These are phyloP conservation scores for Pocota personata DNA, from an alignment of 2,888 invertebrate genomes.

Conservation along the genomic window DNA sequence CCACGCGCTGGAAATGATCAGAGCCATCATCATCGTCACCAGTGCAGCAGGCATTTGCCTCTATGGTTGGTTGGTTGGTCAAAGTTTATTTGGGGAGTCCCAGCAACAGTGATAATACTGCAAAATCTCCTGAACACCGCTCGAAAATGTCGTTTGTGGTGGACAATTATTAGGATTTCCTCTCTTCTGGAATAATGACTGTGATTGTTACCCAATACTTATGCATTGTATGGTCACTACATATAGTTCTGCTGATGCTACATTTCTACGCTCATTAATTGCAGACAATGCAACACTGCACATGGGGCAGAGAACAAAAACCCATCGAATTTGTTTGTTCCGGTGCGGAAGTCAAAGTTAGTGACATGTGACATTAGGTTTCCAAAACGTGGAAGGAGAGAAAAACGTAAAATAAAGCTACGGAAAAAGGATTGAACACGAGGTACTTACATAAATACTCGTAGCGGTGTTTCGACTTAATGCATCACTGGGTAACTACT, in stretches of 20 bases:
- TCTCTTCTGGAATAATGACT: constrained; percentile 5
- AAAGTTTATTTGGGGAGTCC: constrained; percentile 1
- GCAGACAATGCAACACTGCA: constrained; percentile 4
- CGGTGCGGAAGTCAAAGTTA: constrained; percentile 71
- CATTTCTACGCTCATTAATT: constrained; percentile 15
- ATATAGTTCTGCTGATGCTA: constrained; percentile 15
- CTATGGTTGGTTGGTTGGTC: constrained; percentile 5
- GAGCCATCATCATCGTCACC: constrained; percentile 39
- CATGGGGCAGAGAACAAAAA: neutral
- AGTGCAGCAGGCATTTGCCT: neutral
- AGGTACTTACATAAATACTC: too few species aligned
- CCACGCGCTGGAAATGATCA: constrained; percentile 59
- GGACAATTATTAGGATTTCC: constrained; percentile 55
- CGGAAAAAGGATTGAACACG: constrained; percentile 10
- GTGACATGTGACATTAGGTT: constrained; percentile 59
- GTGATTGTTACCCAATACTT: constrained; percentile 26
- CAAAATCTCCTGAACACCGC: constrained; percentile 7
- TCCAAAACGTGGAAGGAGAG: constrained; percentile 1
- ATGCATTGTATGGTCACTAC: constrained; percentile 17
- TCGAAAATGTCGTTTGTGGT: constrained; percentile 42
- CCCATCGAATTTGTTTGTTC: constrained; percentile 47
- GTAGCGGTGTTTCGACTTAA: constrained; percentile 59
- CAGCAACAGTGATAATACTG: neutral
- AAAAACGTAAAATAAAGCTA: neutral
- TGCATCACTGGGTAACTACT: constrained; percentile 56